Evolutionary conservation across 2,888 invertebrate species (phyloP), one percentile per base, ranked within the genome.

Genomic region (Agrypnus murinus): DNA sequence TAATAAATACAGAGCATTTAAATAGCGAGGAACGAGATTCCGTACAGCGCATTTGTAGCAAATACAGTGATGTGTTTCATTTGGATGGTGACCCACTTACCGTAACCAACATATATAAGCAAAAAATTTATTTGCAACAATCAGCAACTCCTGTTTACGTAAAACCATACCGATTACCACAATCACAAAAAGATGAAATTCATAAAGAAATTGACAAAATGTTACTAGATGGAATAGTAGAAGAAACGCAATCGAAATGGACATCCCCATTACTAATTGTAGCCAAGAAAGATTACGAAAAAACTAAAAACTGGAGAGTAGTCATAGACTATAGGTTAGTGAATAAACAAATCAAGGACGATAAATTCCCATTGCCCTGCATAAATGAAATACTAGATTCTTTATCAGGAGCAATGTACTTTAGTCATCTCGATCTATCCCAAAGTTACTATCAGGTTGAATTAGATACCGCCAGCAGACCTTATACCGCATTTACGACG

Each of bases 401-500:
- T 7, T 38, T 63, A 19, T 48, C 50, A 14, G 63, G 63, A 12
- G 63, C 63, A 19, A 19, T 63, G 3, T 67, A n/a, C n/a, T n/a
- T n/a, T n/a, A 45, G 58, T 17, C 78, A 78, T 73, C 58, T 78
- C 25, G 76, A 74, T 72, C 67, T 71, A 8, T 57, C 62, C 3
- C 76, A 79, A 50, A 77, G n/a, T n/a, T n/a, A n/a, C n/a, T n/a
- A n/a, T n/a, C n/a, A n/a, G n/a, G n/a, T n/a, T n/a, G n/a, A n/a
- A n/a, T n/a, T n/a, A n/a, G n/a, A n/a, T n/a, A n/a, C n/a, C n/a
- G n/a, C n/a, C n/a, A n/a, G n/a, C n/a, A 78, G 78, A 71, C 66
- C 71, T 31, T 76, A 55, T 67, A 79, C 77, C 38, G 76, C 75
- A 12, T 80, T 80, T 69, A 68, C 69, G 6, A 78, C 77, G n/a